Evolutionary conservation across 2,113 vertebrate genomes (phyloP), one percentile per base, ranked within the genome.

Genomic region (Circaetus gallicus): DNA sequence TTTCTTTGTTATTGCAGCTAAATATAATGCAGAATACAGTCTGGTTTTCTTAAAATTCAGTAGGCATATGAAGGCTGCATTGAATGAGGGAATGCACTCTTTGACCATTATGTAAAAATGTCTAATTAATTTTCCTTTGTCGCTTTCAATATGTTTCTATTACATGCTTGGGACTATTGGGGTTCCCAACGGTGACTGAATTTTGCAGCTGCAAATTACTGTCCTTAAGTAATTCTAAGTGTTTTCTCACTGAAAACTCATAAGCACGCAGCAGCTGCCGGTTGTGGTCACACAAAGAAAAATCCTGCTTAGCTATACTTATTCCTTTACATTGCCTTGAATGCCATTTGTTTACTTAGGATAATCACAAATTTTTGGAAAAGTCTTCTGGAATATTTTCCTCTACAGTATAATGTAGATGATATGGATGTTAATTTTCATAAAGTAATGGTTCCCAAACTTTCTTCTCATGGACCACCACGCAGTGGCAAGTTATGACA

Each of bases 41-140:
- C 66, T 71, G 20, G 10, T 82, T 93, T 87, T 62, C 52, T 67
- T 89, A 40, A 81, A 93, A 93, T 95, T 91, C 92, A 81, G 53
- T 70, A 85, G 26, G 53, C 32, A 67, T 55, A 10, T 8, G 32
- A 83, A 81, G 38, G 13, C 19, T 90, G 6, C 32, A 65, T 1
- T 87, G 82, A 82, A 86, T n/a, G 31, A 87, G 13, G 25, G 22
- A 95, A 53, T 83, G 34, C 0, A 2, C 7, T 83, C 55, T 83
- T 89, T 88, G 81, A 29, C 31, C 53, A 79, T 83, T 92, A 84
- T 76, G 42, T 58, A 89, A 94, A 97, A 97, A 76, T 56, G 32
- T 71, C 77, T 94, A 94, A 95, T 80, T 97, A 86, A 90, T 96
- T 83, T 91, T 91, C 73, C 63, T 95, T 95, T 95, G 77, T 88